Percentiles rank a stretch among this genome's conserved stretches.
Evolutionary conservation across 2,888 invertebrate species (phyloP).

Genomic region (Anthoptus insignis): DNA sequence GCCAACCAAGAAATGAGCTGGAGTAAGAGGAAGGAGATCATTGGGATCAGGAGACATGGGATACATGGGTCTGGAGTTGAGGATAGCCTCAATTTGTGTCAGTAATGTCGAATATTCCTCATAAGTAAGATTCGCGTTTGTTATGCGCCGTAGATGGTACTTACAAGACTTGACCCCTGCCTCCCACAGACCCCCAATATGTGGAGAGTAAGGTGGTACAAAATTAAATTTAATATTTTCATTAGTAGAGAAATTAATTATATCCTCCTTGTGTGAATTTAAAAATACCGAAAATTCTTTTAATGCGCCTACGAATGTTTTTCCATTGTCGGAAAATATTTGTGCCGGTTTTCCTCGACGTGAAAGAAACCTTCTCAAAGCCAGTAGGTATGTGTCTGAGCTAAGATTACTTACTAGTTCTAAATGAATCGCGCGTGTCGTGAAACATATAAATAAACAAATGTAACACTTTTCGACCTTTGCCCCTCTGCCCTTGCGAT

Average conservation of each 20-base stretch:
- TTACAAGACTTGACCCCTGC: neutral
- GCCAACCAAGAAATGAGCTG: slow-evolving; percentile 44
- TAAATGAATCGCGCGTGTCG: slow-evolving; percentile 40
- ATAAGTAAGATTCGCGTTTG: neutral
- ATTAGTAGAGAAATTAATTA: too few species aligned
- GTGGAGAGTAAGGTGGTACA: neutral
- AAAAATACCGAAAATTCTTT: neutral
- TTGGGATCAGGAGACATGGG: neutral
- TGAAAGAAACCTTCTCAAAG: slow-evolving; percentile 29
- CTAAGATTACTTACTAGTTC: slow-evolving; percentile 38
- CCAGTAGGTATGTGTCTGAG: slow-evolving; percentile 27
- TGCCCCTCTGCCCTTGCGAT: slow-evolving; percentile 31
- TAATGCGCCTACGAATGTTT: slow-evolving; percentile 13
- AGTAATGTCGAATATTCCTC: neutral
- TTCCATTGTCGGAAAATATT: slow-evolving; percentile 18
- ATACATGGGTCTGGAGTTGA: neutral
- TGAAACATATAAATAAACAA: slow-evolving; percentile 32
- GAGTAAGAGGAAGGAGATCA: neutral
- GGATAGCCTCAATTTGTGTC: neutral
- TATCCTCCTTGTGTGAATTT: too few species aligned
- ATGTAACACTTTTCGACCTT: slow-evolving; percentile 31
- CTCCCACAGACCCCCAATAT: neutral
- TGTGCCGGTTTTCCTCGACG: slow-evolving; percentile 23
- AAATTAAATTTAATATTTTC: slow-evolving; percentile 1
- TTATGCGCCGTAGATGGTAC: neutral